Evolutionary conservation across 2,797 vertebrate genomes (phyloP).

Genomic region (Emydoidea blandingii): DNA sequence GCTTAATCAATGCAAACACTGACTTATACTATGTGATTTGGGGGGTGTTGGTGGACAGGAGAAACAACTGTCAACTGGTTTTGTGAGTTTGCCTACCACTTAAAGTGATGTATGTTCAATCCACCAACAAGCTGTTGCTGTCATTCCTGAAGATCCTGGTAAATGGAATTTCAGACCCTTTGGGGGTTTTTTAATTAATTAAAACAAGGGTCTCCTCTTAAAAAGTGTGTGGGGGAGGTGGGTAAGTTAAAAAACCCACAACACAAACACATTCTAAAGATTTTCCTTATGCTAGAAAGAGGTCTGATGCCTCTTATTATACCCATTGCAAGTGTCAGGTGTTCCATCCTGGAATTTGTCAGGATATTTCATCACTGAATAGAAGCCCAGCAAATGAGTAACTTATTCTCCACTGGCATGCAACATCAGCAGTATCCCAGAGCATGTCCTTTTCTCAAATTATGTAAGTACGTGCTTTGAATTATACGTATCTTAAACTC

Average conservation of each 20-base stretch:
- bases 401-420: background rate
- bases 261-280: background rate
- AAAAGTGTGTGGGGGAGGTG: background rate
- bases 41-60: background rate
- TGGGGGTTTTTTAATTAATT: background rate
- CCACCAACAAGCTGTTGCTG: background rate
- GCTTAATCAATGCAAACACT: fast-evolving
- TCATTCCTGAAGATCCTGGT: background rate
- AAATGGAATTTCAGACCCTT: background rate
- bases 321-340: too few relatives aligned
- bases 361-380: background rate
- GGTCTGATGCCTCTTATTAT: background rate
- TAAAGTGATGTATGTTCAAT: background rate
- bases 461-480: background rate
- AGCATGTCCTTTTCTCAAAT: background rate
- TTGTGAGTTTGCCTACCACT: background rate
- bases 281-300: background rate
- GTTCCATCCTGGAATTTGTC: background rate
- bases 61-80: background rate
- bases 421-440: background rate
- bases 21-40: fast-evolving
- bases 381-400: fast-evolving
- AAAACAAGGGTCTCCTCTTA: background rate
- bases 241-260: background rate
- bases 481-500: background rate